phyloP scores from a whole-genome alignment of 2,888 invertebrate genomes.

The Eulithis prunata region DNA sequence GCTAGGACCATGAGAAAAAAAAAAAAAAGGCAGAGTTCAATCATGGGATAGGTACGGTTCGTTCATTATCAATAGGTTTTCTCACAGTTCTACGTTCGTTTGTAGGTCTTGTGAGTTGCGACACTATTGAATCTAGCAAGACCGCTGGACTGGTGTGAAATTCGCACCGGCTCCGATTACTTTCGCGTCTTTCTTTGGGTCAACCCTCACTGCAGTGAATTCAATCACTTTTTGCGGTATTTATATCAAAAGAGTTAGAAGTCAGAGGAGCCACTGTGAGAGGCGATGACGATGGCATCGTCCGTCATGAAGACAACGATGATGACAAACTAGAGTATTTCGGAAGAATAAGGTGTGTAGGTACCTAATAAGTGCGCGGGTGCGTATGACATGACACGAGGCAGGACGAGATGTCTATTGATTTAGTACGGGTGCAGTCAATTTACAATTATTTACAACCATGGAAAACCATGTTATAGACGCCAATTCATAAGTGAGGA shows the following conservation, averaged over 20 bases:
- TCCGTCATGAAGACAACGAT: no score
- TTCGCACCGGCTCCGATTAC: constrained; percentile 71
- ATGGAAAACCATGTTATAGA: no score
- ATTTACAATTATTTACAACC: no score
- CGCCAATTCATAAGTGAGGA: no score
- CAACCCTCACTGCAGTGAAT: background rate
- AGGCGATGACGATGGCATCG: no score
- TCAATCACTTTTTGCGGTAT: background rate
- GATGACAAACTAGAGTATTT: no score
- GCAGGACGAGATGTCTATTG: no score
- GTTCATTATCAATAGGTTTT: constrained; percentile 52
- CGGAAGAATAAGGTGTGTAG: no score
- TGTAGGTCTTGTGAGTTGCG: constrained; percentile 55
- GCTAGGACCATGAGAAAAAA: no score
- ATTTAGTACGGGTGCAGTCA: no score
- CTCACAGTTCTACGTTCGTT: constrained; percentile 68
- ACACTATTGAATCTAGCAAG: constrained; percentile 62
- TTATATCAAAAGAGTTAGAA: background rate
- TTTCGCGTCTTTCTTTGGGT: constrained; percentile 69
- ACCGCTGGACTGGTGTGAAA: constrained; percentile 72
- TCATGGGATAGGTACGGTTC: constrained; percentile 58
- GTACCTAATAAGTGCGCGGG: background rate
- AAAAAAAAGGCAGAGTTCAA: constrained; percentile 44
- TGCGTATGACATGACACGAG: background rate
- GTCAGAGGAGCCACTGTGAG: no score